Evolutionary conservation across 1,140 invertebrate species (phyloP).

Genomic region (Caenorhabditis tropicalis): DNA sequence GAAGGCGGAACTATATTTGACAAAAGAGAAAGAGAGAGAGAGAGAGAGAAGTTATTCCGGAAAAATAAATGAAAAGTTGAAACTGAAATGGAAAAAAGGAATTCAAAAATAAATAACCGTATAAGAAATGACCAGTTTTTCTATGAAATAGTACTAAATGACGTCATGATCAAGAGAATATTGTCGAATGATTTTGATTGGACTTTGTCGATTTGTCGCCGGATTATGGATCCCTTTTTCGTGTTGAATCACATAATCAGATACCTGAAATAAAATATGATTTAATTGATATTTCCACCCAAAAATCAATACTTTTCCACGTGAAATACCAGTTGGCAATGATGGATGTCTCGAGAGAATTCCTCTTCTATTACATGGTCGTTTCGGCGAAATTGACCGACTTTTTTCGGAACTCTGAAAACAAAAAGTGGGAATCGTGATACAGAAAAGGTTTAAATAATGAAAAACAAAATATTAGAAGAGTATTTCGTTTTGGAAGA

Average conservation of each 20-base stretch:
- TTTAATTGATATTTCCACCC: background rate
- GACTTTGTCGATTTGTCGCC: conserved; percentile 42
- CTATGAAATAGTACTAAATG: background rate
- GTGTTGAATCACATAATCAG: conserved; percentile 46
- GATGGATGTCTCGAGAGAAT: background rate
- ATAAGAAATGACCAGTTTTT: background rate
- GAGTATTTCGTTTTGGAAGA: background rate
- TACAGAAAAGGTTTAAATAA: background rate
- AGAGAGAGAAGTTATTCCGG: conserved; percentile 16
- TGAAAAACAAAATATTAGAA: conserved; percentile 20
- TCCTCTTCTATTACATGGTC: conserved; percentile 21
- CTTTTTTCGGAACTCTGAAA: conserved; percentile 30
- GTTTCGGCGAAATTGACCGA: conserved; percentile 40
- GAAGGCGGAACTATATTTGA: too few species aligned
- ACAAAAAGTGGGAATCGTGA: background rate
- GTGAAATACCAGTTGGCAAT: conserved; percentile 36
- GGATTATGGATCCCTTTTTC: conserved; percentile 48
- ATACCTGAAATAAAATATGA: background rate
- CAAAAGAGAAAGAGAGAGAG: background rate
- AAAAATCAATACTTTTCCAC: conserved; percentile 27
- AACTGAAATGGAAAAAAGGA: background rate
- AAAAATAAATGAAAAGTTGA: background rate
- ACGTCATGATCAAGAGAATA: conserved; percentile 39
- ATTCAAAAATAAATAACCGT: background rate
- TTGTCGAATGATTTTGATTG: conserved; percentile 46